Base-by-base conservation (phyloP, 2,888 invertebrate genomes). In the Tachina lurida region DNA sequence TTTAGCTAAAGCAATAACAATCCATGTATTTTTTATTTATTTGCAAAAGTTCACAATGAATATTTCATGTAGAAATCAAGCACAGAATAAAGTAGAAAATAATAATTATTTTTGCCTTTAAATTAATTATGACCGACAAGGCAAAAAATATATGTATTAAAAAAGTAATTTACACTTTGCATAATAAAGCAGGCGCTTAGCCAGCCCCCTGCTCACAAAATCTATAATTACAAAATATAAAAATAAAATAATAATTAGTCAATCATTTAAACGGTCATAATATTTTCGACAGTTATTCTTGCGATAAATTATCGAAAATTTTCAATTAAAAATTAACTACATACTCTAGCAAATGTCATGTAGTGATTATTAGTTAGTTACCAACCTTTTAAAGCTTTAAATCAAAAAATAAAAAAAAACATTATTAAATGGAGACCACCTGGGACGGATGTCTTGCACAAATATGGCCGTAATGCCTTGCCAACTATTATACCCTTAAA, bases 381-480 rank as follows among this genome's bases (percentile, higher is more conserved):
- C n/a, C 10, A 56, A 62, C 49, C 3, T 52, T 62, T 74, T 39
- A 65, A 3, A 22, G n/a, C 13, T 52, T 13, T 17, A 73, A 39
- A 39, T 9, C 4, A 9, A 52, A 70, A 41, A 41, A 13, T 10
- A 17, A 31, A 31, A 10, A 17, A 45, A 63, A 67, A 31, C 10
- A 47, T 5, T 49, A 47, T 47, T 15, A 58, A 17, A 39, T 15
- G 52, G 13, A 67, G 81, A 75, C 81, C 75, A 81, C 75, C 68
- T 81, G 68, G 58, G 31, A 75, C 81, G 81, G 81, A 81, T 68
- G 74, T 75, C 45, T 54, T 31, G 52, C 3, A 17, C 81, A 62
- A 81, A 81, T 68, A 81, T 75, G 68, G 52, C 12, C 1, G n/a
- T 39, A 13, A 5, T 70, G 60, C n/a, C 71, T 75, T 41, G 17